A percentile compares a stretch with the other conserved stretches of the same genome.
phyloP scores from a whole-genome alignment of 2,888 invertebrate genomes.

The Idaea dimidiata region DNA sequence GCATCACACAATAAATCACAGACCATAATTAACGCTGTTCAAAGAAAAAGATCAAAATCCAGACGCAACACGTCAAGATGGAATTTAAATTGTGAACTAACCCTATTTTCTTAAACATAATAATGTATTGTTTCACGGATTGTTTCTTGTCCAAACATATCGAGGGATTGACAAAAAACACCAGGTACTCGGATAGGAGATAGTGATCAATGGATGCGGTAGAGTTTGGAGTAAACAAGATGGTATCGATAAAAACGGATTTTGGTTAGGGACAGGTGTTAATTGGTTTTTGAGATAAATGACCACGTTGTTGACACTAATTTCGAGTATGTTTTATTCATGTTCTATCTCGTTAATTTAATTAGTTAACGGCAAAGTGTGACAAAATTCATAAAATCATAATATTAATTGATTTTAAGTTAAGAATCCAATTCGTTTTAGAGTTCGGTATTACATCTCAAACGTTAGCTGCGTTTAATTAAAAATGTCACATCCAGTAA shows the following conservation, averaged over 20 bases:
- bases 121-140: slow-evolving; percentile 73
- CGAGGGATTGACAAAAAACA: slow-evolving; percentile 68
- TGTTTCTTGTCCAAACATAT: slow-evolving; percentile 68
- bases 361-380: slow-evolving; percentile 4
- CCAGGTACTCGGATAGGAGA: slow-evolving; percentile 58
- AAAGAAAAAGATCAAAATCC: slow-evolving; percentile 40
- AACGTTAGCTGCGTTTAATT: background rate
- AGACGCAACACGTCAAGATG: slow-evolving; percentile 48
- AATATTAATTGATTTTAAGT: background rate
- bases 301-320: background rate
- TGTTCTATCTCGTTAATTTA: background rate
- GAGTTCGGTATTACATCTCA: background rate
- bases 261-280: slow-evolving; percentile 25
- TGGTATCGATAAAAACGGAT: slow-evolving; percentile 31
- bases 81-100: slow-evolving; percentile 70
- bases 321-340: background rate
- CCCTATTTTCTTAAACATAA: slow-evolving; percentile 46
- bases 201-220: slow-evolving; percentile 39
- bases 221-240: slow-evolving; percentile 13
- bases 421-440: background rate
- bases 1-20: slow-evolving; percentile 58
- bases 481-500: slow-evolving; percentile 16
- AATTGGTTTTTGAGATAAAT: slow-evolving; percentile 17
- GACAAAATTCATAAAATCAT: slow-evolving; percentile 6
- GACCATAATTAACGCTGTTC: slow-evolving; percentile 48